Evolutionary conservation across 2,113 vertebrate species (phyloP).

Genomic region (Rutilus rutilus): DNA sequence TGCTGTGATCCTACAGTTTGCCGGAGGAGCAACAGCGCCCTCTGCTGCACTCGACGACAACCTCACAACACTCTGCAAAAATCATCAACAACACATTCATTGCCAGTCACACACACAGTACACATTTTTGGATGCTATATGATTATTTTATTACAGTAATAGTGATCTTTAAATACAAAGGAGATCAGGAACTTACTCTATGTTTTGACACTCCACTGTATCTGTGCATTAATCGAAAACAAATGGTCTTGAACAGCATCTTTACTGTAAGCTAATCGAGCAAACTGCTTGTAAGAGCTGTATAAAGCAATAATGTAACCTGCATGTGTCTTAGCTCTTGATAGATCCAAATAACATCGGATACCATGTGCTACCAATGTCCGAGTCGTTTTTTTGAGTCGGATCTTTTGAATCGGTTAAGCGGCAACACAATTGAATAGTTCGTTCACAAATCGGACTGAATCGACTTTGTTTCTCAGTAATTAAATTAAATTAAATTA

Average conservation of each 20-base stretch:
- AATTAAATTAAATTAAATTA: not conserved
- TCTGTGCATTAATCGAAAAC: not conserved
- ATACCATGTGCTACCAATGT: not conserved
- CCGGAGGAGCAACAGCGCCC: constrained; percentile 49
- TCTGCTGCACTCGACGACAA: constrained; percentile 21
- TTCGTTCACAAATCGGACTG: not conserved
- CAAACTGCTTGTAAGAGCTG: not conserved
- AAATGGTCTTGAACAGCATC: not conserved
- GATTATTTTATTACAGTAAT: not conserved
- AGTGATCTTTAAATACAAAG: not conserved
- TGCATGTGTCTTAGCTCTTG: not conserved
- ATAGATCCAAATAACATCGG: not conserved
- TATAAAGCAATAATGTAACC: no score
- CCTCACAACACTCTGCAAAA: constrained; percentile 28
- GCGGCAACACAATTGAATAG: not conserved
- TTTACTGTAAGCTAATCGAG: not conserved
- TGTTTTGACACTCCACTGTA: not conserved
- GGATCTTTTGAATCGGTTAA: not conserved
- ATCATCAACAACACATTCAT: not conserved
- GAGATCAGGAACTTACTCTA: not conserved
- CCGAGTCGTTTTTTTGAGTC: not conserved
- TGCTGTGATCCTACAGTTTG: constrained; percentile 61
- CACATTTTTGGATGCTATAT: not conserved
- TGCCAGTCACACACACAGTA: not conserved
- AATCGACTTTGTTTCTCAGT: not conserved